Evolutionary conservation across 2,113 vertebrate species (phyloP), one percentile per base, ranked within the genome.

Genomic region (Azemiops feae): DNA sequence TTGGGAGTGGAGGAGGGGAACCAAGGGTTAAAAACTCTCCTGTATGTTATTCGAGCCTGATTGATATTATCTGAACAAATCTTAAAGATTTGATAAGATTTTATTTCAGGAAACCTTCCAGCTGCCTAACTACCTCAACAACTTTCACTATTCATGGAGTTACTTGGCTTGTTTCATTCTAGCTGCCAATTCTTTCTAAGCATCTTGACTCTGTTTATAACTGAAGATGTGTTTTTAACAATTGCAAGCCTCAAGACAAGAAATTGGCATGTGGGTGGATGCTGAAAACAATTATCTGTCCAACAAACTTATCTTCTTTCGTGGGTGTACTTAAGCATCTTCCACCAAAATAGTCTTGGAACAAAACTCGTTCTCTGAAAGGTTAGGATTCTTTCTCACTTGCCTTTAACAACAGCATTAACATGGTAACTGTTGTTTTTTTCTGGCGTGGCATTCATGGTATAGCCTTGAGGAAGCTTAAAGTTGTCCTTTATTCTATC

Each of bases 191-290:
- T 95, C 91, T 94, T 93, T 94, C 95, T 45, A 30, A 95, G 92
- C 96, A 92, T 93, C 91, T 94, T 93, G 0, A 1, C 91, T 92
- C 93, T 94, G 95, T 96, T 96, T 95, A 94, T 94, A 92, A 95
- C 92, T 69, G 94, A 95, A 96, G 95, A 95, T 96, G 91, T 94
- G 86, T 69, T 96, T 97, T 95, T 81, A 94, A 96, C 96, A 96
- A 97, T 94, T 96, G 92, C 95, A 95, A 96, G 91, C 60, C 96
- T 97, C 94, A 97, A 97, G 94, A 97, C 95, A 97, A 97, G 95
- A 96, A 94, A 96, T 96, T 94, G 95, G 93, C 96, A 92, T 0
- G 95, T 97, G 96, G 97, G 97, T 96, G 92, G 95, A 95, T 96
- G 93, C 91, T 96, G 96, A 96, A 97, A 98, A 97, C 96, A 96